phyloP scores from a whole-genome alignment of 2,113 vertebrate genomes.

The Pionites leucogaster region DNA sequence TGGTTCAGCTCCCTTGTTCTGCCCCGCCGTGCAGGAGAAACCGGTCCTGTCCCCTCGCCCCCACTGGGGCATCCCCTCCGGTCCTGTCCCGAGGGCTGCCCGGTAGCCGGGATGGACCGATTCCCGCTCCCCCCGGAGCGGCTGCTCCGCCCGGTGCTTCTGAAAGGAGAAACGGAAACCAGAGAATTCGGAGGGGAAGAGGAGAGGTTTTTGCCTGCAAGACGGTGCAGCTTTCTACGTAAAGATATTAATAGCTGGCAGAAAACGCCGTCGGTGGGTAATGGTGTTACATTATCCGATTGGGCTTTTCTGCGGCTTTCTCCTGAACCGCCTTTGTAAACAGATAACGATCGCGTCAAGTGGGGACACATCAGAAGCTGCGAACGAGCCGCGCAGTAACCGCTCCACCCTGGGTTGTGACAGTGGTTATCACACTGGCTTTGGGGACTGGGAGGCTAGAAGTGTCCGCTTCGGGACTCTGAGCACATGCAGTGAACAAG shows the following conservation, averaged over 20 bases:
- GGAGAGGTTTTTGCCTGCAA: neutral
- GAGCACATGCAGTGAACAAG: neutral
- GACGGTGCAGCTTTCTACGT: neutral
- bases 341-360: neutral
- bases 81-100: neutral
- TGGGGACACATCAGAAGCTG: neutral
- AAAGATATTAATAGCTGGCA: neutral
- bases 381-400: neutral
- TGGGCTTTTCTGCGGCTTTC: neutral
- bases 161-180: neutral
- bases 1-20: neutral
- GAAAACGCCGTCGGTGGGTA: neutral
- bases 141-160: neutral
- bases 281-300: neutral
- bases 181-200: neutral
- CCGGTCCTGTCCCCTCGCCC: neutral
- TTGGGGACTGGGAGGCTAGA: conserved; percentile 13
- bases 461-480: neutral
- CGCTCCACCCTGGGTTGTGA: conserved; percentile 22
- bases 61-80: neutral
- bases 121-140: neutral
- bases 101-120: neutral
- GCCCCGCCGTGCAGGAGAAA: neutral
- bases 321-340: neutral
- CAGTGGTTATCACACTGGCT: neutral